Percentiles rank a stretch among this genome's conserved stretches.
phyloP scores from a whole-genome alignment of 2,797 vertebrate genomes.

The Melanotaenia boesemani region DNA sequence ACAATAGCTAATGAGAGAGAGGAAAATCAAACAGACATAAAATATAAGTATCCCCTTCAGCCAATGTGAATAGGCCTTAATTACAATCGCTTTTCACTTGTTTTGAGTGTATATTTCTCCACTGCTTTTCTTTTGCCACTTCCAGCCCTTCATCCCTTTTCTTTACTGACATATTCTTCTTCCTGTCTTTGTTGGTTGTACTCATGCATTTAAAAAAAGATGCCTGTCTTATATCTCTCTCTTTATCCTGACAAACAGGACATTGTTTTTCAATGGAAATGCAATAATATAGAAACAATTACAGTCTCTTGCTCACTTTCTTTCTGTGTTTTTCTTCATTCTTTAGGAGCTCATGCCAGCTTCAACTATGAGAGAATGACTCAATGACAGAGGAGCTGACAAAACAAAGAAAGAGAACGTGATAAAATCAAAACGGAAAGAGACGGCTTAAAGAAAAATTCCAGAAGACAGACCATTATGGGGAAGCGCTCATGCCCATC shows the following conservation, averaged over 20 bases:
- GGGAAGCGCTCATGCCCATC: constrained; percentile 45
- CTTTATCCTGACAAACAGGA: constrained; percentile 51
- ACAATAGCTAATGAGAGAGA: constrained; percentile 24
- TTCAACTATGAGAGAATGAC: constrained; percentile 66
- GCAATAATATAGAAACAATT: constrained; percentile 62
- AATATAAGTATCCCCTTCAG: constrained; percentile 41
- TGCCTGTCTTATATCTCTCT: constrained; percentile 51
- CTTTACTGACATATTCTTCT: constrained; percentile 45
- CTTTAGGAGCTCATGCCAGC: constrained; percentile 67
- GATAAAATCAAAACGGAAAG: constrained; percentile 46
- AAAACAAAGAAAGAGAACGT: constrained; percentile 47
- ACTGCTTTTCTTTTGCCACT: constrained; percentile 40
- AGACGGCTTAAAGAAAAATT: constrained; percentile 32
- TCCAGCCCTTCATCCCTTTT: constrained; percentile 52
- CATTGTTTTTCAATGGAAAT: constrained; percentile 53
- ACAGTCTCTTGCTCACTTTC: constrained; percentile 51
- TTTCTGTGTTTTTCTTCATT: constrained; percentile 55
- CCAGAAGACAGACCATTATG: constrained; percentile 59
- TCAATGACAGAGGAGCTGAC: constrained; percentile 55
- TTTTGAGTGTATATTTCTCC: constrained; percentile 46
- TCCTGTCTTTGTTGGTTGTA: constrained; percentile 40
- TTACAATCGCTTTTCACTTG: constrained; percentile 64
- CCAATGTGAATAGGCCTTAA: constrained; percentile 60
- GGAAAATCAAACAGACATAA: constrained; percentile 45
- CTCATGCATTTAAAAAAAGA: constrained; percentile 65